phyloP scores from a whole-genome alignment of 2,888 invertebrate genomes.

The Ctenicera cuprea region DNA sequence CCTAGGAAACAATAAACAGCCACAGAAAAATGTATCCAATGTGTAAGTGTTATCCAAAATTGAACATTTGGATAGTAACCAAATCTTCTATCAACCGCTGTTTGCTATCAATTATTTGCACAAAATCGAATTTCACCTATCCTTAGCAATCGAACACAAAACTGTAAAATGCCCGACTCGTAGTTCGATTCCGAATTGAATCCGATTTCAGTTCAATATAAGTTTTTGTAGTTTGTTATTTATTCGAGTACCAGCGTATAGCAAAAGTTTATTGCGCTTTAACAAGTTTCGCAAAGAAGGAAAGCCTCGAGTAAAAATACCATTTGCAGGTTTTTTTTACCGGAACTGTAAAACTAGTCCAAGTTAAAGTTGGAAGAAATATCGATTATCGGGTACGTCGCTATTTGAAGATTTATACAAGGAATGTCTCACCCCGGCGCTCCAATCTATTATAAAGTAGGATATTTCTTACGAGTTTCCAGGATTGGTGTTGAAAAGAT shows the following conservation, averaged over 20 bases:
- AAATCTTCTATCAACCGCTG: too few relatives aligned
- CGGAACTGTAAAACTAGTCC: slow-evolving; percentile 44
- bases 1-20: too few relatives aligned
- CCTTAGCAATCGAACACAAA: too few relatives aligned
- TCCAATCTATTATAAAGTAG: slow-evolving; percentile 56
- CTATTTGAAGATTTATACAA: slow-evolving; percentile 57
- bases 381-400: slow-evolving; percentile 52
- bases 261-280: slow-evolving; percentile 29
- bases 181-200: not conserved
- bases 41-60: too few relatives aligned
- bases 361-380: slow-evolving; percentile 45
- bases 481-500: slow-evolving; percentile 50
- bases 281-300: slow-evolving; percentile 32
- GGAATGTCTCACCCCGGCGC: slow-evolving; percentile 47
- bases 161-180: not conserved
- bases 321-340: slow-evolving; percentile 31
- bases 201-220: not conserved
- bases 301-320: slow-evolving; percentile 31
- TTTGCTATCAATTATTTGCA: too few relatives aligned
- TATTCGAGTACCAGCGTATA: not conserved
- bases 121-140: too few relatives aligned
- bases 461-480: slow-evolving; percentile 49
- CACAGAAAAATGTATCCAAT: too few relatives aligned
- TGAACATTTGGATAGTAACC: too few relatives aligned
- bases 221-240: not conserved